These are phyloP conservation scores for Stenurella melanura DNA, from an alignment of 2,888 invertebrate species.

Conservation along the genomic window DNA sequence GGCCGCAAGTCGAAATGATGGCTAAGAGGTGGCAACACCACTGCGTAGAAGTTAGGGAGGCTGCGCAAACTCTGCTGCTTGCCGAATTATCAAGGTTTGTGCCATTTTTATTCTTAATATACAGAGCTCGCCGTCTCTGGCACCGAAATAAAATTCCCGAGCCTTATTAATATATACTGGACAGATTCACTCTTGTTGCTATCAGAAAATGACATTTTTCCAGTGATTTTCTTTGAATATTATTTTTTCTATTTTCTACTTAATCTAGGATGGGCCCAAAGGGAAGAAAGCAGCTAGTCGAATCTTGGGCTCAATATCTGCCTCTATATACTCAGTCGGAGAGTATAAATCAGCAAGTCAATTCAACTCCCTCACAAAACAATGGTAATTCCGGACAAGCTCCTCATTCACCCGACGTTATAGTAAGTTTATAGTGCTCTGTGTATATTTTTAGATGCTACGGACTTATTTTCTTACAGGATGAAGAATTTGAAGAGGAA, in stretches of 20 bases:
- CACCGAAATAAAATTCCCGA: too few species aligned
- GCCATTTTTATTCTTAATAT: too few species aligned
- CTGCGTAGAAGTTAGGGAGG: constrained; percentile 97
- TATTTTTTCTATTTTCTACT: constrained; percentile 20
- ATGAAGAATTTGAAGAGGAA: constrained; percentile 87
- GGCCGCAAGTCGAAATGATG: constrained; percentile 98
- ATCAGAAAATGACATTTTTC: background rate
- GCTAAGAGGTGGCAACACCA: constrained; percentile 99
- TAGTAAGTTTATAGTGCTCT: constrained; percentile 49
- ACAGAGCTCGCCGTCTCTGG: too few species aligned
- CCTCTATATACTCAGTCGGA: constrained; percentile 90
- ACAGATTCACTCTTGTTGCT: too few species aligned
- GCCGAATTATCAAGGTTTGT: constrained; percentile 84
- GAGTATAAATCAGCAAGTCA: constrained; percentile 83
- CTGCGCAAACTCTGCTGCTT: constrained; percentile 94
- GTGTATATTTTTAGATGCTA: background rate
- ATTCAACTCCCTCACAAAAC: constrained; percentile 73
- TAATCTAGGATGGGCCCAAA: constrained; percentile 84
- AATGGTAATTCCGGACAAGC: constrained; percentile 68
- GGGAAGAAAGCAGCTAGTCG: constrained; percentile 93
- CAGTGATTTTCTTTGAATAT: background rate
- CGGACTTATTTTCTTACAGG: constrained; percentile 72
- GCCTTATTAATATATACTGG: too few species aligned
- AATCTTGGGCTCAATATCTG: constrained; percentile 96
- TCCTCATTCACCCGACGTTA: constrained; percentile 61